Evolutionary conservation across 1,140 invertebrate species (phyloP).

Genomic region (Onthophagus taurus): DNA sequence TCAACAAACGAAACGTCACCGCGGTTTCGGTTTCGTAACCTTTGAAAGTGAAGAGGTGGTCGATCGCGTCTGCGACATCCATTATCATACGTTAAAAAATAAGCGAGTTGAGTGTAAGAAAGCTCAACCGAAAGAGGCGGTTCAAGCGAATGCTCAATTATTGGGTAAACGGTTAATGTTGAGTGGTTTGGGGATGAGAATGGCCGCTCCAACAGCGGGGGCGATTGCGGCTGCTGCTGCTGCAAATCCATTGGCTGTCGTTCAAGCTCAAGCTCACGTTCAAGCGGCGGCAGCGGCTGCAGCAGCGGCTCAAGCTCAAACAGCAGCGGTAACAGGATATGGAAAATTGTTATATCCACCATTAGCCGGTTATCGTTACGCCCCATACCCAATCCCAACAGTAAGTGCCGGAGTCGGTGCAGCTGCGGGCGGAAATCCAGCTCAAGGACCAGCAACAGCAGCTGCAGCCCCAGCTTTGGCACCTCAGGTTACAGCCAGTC

Average conservation of each 20-base stretch:
- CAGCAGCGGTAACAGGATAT: constrained; percentile 45
- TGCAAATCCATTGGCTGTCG: constrained; percentile 48
- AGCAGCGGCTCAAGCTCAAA: constrained; percentile 35
- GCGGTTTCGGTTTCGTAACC: constrained; percentile 86
- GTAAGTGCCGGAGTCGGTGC: constrained; percentile 45
- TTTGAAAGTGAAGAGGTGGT: constrained; percentile 88
- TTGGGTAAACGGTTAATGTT: constrained; percentile 65
- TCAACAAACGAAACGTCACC: constrained; percentile 83
- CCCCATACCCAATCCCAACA: constrained; percentile 56
- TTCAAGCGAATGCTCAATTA: constrained; percentile 59
- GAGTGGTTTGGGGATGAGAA: constrained; percentile 53
- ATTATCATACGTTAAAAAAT: constrained; percentile 86
- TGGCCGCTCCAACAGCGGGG: constrained; percentile 46
- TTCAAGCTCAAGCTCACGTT: constrained; percentile 49
- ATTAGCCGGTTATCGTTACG: constrained; percentile 61
- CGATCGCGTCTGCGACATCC: constrained; percentile 83
- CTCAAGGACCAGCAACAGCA: constrained; percentile 39
- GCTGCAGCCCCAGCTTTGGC: constrained; percentile 45
- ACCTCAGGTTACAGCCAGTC: constrained; percentile 52
- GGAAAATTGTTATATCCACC: constrained; percentile 57
- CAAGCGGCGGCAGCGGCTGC: constrained; percentile 48
- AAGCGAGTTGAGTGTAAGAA: constrained; percentile 92
- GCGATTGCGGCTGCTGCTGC: constrained; percentile 45
- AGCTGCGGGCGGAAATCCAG: constrained; percentile 39
- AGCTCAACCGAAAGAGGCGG: constrained; percentile 84